Evolutionary conservation across 1,140 invertebrate species (phyloP).

Genomic region (Globodera ellingtonae): DNA sequence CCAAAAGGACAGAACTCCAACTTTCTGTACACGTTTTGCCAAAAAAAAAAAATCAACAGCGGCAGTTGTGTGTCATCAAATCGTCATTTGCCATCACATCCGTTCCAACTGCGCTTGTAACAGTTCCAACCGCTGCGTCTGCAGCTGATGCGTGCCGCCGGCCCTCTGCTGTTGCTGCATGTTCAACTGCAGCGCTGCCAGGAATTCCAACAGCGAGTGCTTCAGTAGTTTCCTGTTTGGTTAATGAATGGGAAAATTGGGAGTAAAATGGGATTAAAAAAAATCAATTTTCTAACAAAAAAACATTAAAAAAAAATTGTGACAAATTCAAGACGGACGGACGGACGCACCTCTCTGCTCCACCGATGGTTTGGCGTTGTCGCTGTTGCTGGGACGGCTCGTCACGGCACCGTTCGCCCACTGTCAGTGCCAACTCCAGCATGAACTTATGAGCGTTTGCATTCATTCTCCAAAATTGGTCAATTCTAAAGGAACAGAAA

Average conservation of each 20-base stretch:
- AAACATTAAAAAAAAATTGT: no score
- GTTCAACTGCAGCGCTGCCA: conserved; percentile 37
- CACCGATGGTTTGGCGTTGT: neutral
- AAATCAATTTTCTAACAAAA: neutral
- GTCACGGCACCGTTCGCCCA: conserved; percentile 1
- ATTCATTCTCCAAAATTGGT: conserved; percentile 43
- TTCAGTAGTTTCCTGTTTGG: conserved; percentile 37
- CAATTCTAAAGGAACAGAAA: neutral
- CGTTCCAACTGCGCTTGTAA: conserved; percentile 27
- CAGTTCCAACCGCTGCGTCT: conserved; percentile 26
- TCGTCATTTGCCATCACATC: neutral
- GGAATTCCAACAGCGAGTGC: conserved; percentile 35
- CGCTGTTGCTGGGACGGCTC: conserved; percentile 11
- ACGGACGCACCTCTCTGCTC: neutral
- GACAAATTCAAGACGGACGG: neutral
- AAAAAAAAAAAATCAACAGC: no score
- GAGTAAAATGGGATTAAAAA: neutral
- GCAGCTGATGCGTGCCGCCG: conserved; percentile 1
- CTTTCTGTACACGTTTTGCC: no score
- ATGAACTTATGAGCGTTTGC: conserved; percentile 37
- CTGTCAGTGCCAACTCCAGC: conserved; percentile 21
- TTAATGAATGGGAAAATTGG: neutral
- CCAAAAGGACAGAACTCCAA: no score
- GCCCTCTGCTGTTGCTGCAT: conserved; percentile 19
- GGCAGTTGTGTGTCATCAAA: no score